These are phyloP conservation scores for Eurypyga helias DNA, from an alignment of 2,113 vertebrate genomes.

Conservation along the genomic window DNA sequence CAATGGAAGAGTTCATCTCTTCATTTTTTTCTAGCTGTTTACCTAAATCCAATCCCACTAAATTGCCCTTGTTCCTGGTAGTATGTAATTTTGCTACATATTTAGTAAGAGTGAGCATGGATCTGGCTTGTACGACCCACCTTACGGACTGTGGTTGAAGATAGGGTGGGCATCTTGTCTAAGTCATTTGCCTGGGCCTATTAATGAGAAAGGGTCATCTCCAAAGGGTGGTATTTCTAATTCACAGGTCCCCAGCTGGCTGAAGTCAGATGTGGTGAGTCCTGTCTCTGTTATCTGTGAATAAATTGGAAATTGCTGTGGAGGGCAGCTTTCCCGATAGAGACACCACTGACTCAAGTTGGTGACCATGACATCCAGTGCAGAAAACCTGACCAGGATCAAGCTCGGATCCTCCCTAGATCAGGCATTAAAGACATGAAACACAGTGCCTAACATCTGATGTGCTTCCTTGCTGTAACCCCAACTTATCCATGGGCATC, in stretches of 20 bases:
- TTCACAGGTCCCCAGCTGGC: too few relatives aligned
- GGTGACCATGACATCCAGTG: neutral
- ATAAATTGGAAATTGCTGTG: neutral
- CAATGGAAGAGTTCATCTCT: slow-evolving; percentile 4
- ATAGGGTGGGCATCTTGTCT: neutral
- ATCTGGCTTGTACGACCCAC: neutral
- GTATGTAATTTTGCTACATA: neutral
- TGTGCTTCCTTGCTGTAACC: neutral
- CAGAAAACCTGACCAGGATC: neutral
- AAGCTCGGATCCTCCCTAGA: neutral
- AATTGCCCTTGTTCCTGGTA: neutral
- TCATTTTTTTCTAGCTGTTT: neutral
- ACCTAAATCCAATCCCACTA: neutral
- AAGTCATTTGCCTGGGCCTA: neutral
- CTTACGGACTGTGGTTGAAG: neutral
- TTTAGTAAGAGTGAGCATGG: rapidly evolving
- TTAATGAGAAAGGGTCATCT: neutral
- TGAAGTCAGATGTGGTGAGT: neutral
- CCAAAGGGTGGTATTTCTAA: neutral
- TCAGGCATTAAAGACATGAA: neutral
- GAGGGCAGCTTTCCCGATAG: neutral
- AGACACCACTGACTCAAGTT: rapidly evolving
- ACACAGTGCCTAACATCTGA: neutral
- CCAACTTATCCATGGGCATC: neutral
- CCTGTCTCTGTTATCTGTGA: neutral